Base-by-base conservation (phyloP, 2,113 vertebrate genomes). In the Loxodonta africana region DNA sequence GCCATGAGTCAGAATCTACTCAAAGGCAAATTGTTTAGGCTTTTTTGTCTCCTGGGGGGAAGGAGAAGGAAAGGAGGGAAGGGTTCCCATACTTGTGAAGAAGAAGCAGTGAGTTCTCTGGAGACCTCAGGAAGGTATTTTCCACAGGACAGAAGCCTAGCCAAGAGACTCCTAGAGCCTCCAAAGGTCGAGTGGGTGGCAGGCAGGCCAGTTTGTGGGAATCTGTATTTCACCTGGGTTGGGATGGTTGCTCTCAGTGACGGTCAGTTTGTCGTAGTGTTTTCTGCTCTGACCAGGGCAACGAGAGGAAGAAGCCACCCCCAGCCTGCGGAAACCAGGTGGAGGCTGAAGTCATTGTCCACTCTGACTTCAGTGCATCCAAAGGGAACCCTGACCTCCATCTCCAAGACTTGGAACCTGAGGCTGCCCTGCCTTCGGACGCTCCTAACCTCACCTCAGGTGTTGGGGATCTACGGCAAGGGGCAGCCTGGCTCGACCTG, bases 311-410 rank as follows among this genome's bases (percentile, higher is more conserved):
- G 97, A 99, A 98, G 63, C 98, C 98, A 17, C 74, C 95, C 0
- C 98, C 99, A 3, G 95, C 98, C 96, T 99, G 96, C 98, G 98
- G 98, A 80, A 99, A 99, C 98, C 99, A 99, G 98, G 99, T 99
- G 78, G 99, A 99, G 98, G 99, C 99, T 0, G 99, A 99, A 46
- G 99, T 99, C 96, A 99, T 99, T 0, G 99, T 99, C 96, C 99
- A 99, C 98, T 99, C 99, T 6, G 99, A 99, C 98, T 99, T 99
- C 93, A 99, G 99, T 26, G 99, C 99, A 26, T 98, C 98, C 48
- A 97, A 95, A 95, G 98, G 97, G 96, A 98, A 97, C 62, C 98
- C 96, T 0, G 41, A 96, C 91, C 98, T 98, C 74, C 98, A 97
- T 82, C 95, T 98, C 93, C 98, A 88, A 62, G 92, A 92, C 67